A percentile compares a stretch with the other conserved stretches of the same genome.
Evolutionary conservation across 92 coral and sea anemone genomes (phyloP).

Genomic region (Palythoa heliodiscus): DNA sequence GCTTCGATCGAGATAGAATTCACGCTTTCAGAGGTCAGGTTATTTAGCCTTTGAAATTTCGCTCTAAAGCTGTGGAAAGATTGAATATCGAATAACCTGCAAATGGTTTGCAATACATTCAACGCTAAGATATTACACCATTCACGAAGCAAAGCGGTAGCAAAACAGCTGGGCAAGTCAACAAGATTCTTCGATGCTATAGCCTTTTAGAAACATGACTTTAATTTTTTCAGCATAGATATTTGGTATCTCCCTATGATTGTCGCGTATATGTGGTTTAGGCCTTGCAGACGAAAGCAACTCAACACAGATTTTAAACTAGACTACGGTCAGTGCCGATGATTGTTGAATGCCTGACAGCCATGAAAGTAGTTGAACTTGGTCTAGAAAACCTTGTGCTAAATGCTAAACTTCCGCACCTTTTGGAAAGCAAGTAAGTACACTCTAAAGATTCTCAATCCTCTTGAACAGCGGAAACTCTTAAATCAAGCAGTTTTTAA

Average conservation of each 20-base stretch:
- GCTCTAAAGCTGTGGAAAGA: neutral
- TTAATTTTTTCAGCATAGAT: neutral
- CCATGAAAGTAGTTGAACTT: neutral
- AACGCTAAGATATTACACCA: neutral
- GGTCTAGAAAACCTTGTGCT: neutral
- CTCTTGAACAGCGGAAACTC: neutral
- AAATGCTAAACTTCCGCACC: too few relatives aligned
- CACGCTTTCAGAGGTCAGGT: neutral
- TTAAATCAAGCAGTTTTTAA: neutral
- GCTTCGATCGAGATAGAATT: neutral
- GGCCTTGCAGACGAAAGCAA: neutral
- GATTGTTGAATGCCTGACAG: neutral
- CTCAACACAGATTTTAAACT: neutral
- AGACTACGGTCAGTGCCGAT: neutral
- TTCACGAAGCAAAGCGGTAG: neutral
- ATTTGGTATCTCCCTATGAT: neutral
- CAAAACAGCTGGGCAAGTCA: neutral
- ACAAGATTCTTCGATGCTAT: neutral
- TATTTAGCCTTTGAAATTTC: neutral
- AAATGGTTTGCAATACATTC: neutral
- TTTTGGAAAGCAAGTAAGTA: neutral
- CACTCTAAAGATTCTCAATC: neutral
- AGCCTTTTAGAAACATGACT: neutral
- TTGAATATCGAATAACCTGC: neutral
- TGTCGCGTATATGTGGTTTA: too few relatives aligned